Evolutionary conservation across 1,140 invertebrate species (phyloP).

Genomic region (Scaptomyza graminum): DNA sequence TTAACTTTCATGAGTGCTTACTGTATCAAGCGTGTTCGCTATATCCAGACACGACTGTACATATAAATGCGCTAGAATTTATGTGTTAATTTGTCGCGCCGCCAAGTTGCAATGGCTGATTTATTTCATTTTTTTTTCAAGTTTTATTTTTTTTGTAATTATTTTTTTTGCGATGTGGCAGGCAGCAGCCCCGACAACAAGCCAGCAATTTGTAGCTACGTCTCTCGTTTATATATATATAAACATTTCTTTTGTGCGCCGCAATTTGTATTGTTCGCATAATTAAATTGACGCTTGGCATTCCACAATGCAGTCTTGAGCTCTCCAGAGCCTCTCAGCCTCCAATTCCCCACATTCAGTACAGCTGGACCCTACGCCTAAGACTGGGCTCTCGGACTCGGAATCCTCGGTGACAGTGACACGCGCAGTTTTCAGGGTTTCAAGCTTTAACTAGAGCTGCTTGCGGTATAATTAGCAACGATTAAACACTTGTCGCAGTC

Average conservation of each 20-base stretch:
- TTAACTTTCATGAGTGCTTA: no score
- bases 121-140: slow-evolving; percentile 46
- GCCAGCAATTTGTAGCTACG: slow-evolving; percentile 65
- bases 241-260: slow-evolving; percentile 70
- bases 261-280: slow-evolving; percentile 82
- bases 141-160: slow-evolving; percentile 32
- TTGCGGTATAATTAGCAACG: slow-evolving; percentile 73
- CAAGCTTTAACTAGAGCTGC: slow-evolving; percentile 18
- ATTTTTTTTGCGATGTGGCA: slow-evolving; percentile 33
- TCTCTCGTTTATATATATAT: slow-evolving; percentile 41
- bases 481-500: slow-evolving; percentile 75
- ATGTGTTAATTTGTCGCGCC: slow-evolving; percentile 79
- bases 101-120: slow-evolving; percentile 63
- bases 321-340: background rate
- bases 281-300: slow-evolving; percentile 81
- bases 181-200: background rate
- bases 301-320: slow-evolving; percentile 39
- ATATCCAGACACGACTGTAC: background rate
- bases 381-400: no score
- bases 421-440: slow-evolving; percentile 57
- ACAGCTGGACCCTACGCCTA: no score
- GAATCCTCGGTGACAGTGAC: slow-evolving; percentile 62
- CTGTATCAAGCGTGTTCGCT: no score
- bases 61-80: slow-evolving; percentile 67
- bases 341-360: background rate